Conservation (phyloP, 2,888 invertebrate species). For the Pyrocoelia pectoralis region DNA sequence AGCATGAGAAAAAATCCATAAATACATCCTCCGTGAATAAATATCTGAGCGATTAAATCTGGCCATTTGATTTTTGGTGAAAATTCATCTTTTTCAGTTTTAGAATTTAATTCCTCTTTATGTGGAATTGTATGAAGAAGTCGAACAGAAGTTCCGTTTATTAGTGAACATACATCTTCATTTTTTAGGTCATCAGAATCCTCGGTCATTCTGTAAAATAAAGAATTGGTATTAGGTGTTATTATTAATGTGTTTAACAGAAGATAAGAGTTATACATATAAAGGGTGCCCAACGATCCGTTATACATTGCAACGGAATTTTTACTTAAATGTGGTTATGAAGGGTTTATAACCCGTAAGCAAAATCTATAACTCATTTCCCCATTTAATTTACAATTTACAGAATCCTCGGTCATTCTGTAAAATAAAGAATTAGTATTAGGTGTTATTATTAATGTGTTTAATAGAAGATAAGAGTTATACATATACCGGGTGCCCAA, state of each 20-base stretch:
- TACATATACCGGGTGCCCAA: no score
- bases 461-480: no score
- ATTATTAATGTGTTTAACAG: constrained; percentile 1
- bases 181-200: constrained; percentile 32
- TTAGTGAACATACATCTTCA: constrained; percentile 18
- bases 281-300: no score
- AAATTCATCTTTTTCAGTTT: constrained; percentile 56
- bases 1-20: constrained; percentile 75
- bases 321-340: no score
- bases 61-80: constrained; percentile 74
- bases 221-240: background rate
- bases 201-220: constrained; percentile 36
- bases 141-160: constrained; percentile 21
- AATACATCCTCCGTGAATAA: constrained; percentile 72
- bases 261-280: no score
- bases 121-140: constrained; percentile 11
- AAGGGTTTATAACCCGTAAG: no score
- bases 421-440: background rate
- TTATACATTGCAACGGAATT: no score
- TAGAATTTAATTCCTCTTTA: constrained; percentile 12
- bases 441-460: background rate
- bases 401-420: constrained; percentile 37
- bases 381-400: no score
- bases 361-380: no score
- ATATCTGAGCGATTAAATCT: constrained; percentile 73